Conservation (phyloP, 2,113 vertebrate genomes). For the Sula dactylatra region DNA sequence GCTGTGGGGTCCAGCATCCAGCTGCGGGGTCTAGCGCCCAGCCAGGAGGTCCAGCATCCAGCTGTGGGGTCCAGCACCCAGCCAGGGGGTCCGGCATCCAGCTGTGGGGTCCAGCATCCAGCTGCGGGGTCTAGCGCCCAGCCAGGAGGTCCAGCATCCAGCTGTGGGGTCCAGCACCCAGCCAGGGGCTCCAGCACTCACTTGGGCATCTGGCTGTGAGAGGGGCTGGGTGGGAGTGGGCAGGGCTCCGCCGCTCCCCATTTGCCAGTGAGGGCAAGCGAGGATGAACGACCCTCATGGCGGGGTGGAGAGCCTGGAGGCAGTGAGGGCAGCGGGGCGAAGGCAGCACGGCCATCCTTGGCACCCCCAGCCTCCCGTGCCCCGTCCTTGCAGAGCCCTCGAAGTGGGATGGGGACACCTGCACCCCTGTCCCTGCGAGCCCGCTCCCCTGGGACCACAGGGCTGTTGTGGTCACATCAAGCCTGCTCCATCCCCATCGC, state of each 20-base stretch:
- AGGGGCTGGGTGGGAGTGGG: background rate
- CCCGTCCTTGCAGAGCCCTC: background rate
- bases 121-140: too few species aligned
- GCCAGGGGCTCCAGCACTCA: too few species aligned
- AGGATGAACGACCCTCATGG: background rate
- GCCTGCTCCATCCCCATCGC: too few species aligned
- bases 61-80: too few species aligned
- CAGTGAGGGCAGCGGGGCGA: background rate
- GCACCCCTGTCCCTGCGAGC: too few species aligned
- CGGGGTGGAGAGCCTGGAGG: background rate
- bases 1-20: too few species aligned
- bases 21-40: too few species aligned
- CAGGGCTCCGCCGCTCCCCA: background rate
- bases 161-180: too few species aligned
- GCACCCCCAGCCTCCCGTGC: background rate
- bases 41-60: background rate
- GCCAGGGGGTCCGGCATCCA: too few species aligned
- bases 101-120: background rate
- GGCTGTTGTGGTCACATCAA: background rate
- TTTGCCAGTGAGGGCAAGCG: background rate
- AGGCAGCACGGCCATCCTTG: too few species aligned
- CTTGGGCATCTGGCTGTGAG: background rate
- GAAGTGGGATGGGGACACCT: background rate
- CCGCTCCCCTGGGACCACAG: too few species aligned
- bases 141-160: too few species aligned